Base-by-base conservation (phyloP, 2,888 invertebrate species). In the Epistrophe eligans region DNA sequence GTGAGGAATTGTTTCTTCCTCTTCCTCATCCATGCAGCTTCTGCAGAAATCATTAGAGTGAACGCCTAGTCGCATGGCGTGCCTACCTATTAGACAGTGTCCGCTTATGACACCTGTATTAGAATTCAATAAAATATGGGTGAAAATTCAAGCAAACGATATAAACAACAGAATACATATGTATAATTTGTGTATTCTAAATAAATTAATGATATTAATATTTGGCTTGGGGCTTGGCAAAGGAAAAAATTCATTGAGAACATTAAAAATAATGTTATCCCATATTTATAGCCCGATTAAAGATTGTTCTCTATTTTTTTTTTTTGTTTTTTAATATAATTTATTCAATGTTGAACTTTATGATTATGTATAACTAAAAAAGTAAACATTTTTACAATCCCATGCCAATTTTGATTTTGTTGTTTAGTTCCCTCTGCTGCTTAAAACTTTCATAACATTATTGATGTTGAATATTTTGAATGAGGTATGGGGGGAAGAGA, bases 171-270 rank as follows among this genome's bases (percentile, higher is more conserved):
- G 15, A 55, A 55, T 55, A 24, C 24, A 24, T 24, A n/a, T n/a
- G n/a, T n/a, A 13, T 10, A 50, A 50, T 19, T 50, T 50, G 19
- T 50, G 5, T 11, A 50, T 50, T 19, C 13, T 32, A 32, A 55
- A 55, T 55, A 55, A 55, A 55, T 55, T 32, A 28, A 55, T 9
- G 7, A 52, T 52, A 52, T 24, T 52, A 24, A 28, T 55, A 15
- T 55, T 55, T 28, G 28, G 52, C 13, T 24, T 28, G 52, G 28
- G 55, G 32, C 55, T 55, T 28, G 32, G 32, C 55, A 70, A 24
- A 19, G 43, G 35, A 17, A 64, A 77, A 67, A 82, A 71, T 77
- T 77, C 72, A 81, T 64, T 67, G 60, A 77, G 64, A 66, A 67
- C 38, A 50, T 45, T 55, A 35, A 74, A 62, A 62, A 62, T 48